These are phyloP conservation scores for Hirudinaria manillensis DNA, from an alignment of 2,888 invertebrate species.

Conservation along the genomic window DNA sequence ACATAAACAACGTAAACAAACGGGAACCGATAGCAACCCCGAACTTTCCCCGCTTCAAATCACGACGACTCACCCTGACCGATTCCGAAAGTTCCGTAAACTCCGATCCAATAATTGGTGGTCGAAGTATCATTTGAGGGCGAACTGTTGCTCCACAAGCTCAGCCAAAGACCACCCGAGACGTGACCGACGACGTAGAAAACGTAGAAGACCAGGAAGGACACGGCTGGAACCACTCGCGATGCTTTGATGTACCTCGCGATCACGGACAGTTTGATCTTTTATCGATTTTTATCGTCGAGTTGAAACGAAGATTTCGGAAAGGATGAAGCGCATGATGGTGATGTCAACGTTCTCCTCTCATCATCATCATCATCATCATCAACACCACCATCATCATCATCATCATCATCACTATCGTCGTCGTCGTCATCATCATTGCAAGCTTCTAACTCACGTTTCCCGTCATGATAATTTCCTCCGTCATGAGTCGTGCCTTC, in stretches of 20 bases:
- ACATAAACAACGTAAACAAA: too few relatives aligned
- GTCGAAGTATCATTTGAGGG: slow-evolving; percentile 41
- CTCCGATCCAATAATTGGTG: slow-evolving; percentile 52
- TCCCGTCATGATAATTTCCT: neutral
- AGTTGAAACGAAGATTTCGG: too few relatives aligned
- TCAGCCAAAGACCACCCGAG: neutral
- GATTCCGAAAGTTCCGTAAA: slow-evolving; percentile 54
- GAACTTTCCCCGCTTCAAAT: neutral
- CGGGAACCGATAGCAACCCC: neutral
- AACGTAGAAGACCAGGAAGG: neutral
- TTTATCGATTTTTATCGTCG: neutral
- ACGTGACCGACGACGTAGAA: neutral
- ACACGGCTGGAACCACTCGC: neutral
- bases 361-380: too few relatives aligned
- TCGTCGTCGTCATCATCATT: too few relatives aligned
- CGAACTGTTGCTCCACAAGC: neutral
- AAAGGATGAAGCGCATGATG: too few relatives aligned
- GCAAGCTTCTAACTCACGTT: too few relatives aligned
- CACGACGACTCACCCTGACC: slow-evolving; percentile 38
- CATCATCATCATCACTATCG: too few relatives aligned
- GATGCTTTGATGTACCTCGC: neutral
- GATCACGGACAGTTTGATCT: neutral
- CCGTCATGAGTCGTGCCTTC: neutral
- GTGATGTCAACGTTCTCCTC: too few relatives aligned
- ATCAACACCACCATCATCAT: too few relatives aligned